Base-by-base conservation (phyloP, 2,113 vertebrate species). In the Raja brachyura region DNA sequence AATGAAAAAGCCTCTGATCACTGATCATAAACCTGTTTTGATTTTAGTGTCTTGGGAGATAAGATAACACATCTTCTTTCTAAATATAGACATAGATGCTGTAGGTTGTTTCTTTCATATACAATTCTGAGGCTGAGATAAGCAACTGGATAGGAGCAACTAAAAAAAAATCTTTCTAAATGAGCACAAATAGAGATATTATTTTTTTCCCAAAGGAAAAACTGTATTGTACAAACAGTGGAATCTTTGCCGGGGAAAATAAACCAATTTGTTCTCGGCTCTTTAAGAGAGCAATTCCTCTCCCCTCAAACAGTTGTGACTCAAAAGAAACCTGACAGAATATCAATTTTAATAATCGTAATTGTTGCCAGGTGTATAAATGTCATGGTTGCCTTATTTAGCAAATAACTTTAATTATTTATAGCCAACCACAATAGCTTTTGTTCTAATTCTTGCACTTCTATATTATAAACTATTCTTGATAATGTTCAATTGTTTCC, bases 331-430 rank as follows among this genome's bases (percentile, higher is more conserved):
- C 31, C 11, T 59, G 54, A 83, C 9, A 9, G 48, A 14, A 61
- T 86, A 59, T 31, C 59, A 88, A 63, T 11, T 66, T 16, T 88
- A 88, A 88, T 88, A 63, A 88, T 63, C 59, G 28, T 66, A 88
- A 88, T 88, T 86, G 56, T 86, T 86, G 28, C 28, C 28, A 28
- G 61, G 28, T n/a, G 20, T 5, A 66, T 63, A 88, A 63, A 66
- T 88, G 28, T 63, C 28, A 66, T 63, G 56, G 54, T 63, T 63
- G 59, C 83, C 14, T 88, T 31, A 88, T 88, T 83, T 83, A 31
- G 63, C 83, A 88, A 88, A 66, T 88, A 66, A 9, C 59, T 88
- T 61, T 86, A 86, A 86, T 86, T 86, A 86, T 31, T 63, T 63
- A 48, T 48, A 88, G 63, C 59, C 16, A 31, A 31, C n/a, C 13